Conservation (phyloP, 2,797 vertebrate genomes). For the Triplophysa yarkandensis region DNA sequence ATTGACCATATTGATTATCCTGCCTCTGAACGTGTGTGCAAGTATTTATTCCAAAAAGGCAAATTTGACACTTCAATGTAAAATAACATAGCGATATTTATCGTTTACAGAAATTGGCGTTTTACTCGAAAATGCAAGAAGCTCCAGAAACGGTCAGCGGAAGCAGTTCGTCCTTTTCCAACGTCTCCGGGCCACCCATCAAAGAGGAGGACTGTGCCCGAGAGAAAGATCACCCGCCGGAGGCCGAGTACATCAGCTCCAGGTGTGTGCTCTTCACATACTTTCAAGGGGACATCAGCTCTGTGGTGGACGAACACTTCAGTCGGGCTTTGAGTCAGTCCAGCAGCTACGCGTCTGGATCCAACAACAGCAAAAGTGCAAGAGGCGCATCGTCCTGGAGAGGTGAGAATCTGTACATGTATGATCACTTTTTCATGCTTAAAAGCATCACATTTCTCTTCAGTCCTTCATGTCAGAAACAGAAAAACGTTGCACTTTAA, state of each 20-base stretch:
- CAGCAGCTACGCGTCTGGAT: constrained; percentile 74
- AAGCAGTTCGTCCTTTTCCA: constrained; percentile 76
- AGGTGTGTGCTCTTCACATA: constrained; percentile 97
- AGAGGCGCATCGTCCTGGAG: constrained; percentile 80
- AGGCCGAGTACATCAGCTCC: constrained; percentile 94
- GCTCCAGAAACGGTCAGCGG: constrained; percentile 79
- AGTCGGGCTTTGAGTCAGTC: constrained; percentile 94
- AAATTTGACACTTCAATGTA: neutral
- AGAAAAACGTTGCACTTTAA: too few relatives aligned
- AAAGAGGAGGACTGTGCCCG: constrained; percentile 89
- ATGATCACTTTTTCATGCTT: neutral
- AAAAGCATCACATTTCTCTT: neutral
- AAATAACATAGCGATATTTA: neutral
- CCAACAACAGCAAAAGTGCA: constrained; percentile 77
- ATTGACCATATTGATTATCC: neutral
- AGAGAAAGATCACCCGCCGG: constrained; percentile 92
- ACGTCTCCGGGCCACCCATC: constrained; percentile 81
- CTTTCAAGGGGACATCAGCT: constrained; percentile 96
- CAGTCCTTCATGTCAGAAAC: too few relatives aligned
- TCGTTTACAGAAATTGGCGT: constrained; percentile 85
- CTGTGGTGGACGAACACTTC: constrained; percentile 97
- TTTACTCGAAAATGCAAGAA: constrained; percentile 98
- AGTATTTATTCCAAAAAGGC: neutral
- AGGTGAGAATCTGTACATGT: constrained; percentile 68
- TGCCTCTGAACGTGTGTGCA: neutral